phyloP scores from a whole-genome alignment of 2,888 invertebrate genomes.

The Philhelius pedissequus region DNA sequence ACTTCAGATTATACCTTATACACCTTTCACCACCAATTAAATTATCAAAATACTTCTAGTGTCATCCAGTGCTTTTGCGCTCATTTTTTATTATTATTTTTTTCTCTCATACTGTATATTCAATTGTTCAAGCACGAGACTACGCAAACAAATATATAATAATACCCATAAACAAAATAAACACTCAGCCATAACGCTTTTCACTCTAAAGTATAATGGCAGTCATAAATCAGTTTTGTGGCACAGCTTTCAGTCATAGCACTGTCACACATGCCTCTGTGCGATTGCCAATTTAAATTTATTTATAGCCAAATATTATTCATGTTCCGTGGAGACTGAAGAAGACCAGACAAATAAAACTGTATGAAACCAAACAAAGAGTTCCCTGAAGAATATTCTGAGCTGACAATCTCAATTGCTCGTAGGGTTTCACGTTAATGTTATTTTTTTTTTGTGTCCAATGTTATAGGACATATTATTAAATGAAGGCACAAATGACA shows the following conservation, averaged over 20 bases:
- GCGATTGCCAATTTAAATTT: constrained; percentile 35
- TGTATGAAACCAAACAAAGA: background rate
- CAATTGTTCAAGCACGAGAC: background rate
- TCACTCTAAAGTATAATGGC: background rate
- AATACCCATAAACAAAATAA: constrained; percentile 10
- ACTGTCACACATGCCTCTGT: constrained; percentile 32
- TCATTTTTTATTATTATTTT: background rate
- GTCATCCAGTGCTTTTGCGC: background rate
- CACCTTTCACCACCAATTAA: background rate
- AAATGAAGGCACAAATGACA: background rate
- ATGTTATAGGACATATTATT: background rate
- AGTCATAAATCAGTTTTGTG: constrained; percentile 22
- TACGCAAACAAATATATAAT: background rate
- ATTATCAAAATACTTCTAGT: background rate
- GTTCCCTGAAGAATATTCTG: background rate
- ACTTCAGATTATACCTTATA: background rate
- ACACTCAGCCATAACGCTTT: background rate
- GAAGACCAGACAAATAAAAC: background rate
- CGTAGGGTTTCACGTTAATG: background rate
- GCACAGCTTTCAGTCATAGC: constrained; percentile 26
- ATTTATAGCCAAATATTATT: constrained; percentile 34
- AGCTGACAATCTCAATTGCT: background rate
- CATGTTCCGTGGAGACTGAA: background rate
- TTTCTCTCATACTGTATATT: background rate
- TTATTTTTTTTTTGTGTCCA: background rate